phyloP scores from a whole-genome alignment of 1,140 invertebrate species.

The Drosophila arizonae region DNA sequence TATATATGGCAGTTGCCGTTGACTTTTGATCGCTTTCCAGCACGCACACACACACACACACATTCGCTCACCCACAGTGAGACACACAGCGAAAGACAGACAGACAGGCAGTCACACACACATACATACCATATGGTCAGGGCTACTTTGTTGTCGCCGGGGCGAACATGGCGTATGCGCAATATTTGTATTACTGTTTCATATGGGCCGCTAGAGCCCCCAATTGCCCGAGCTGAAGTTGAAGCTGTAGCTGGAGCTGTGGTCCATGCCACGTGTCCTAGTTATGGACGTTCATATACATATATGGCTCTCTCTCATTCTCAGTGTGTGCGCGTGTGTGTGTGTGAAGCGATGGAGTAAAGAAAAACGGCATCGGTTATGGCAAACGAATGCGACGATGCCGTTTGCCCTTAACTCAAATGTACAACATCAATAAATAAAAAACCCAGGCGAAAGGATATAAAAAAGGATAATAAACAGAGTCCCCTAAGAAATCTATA shows the following conservation, averaged over 20 bases:
- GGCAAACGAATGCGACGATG: conserved; percentile 75
- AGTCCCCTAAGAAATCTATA: conserved; percentile 78
- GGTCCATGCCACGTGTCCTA: conserved; percentile 51
- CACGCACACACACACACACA: conserved; percentile 5
- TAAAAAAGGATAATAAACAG: conserved; percentile 79
- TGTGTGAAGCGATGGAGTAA: neutral
- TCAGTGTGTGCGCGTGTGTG: conserved; percentile 16
- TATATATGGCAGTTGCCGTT: conserved; percentile 68
- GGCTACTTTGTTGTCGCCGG: conserved; percentile 46
- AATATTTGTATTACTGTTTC: conserved; percentile 78
- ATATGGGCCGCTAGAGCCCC: conserved; percentile 42
- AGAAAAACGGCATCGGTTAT: conserved; percentile 76
- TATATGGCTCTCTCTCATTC: neutral
- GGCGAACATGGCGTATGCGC: conserved; percentile 69
- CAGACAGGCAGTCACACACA: neutral
- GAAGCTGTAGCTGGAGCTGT: conserved; percentile 6
- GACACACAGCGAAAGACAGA: conserved; percentile 6
- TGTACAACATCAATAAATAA: conserved; percentile 81
- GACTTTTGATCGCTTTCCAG: conserved; percentile 69
- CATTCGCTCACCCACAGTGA: too few species aligned
- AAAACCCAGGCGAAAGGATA: conserved; percentile 63
- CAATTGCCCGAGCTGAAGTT: conserved; percentile 22
- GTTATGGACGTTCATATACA: conserved; percentile 14
- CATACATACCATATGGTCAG: conserved; percentile 23
- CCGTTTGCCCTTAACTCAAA: conserved; percentile 73